Base-by-base conservation (phyloP, 2,113 vertebrate species). In the Cochlearius cochlearius region DNA sequence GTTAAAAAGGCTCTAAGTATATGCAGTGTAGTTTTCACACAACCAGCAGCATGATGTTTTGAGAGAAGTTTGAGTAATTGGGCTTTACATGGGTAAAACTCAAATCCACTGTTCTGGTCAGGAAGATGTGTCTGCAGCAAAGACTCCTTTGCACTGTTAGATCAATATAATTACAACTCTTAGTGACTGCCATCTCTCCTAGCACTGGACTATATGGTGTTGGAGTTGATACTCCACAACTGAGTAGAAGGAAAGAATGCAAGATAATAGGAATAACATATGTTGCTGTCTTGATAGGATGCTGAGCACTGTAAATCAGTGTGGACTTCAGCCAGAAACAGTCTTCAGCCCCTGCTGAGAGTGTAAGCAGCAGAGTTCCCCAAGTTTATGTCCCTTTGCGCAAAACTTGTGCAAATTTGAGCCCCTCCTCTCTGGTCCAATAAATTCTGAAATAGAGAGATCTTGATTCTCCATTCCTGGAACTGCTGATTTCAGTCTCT, bases 261-360 rank as follows among this genome's bases (percentile, higher is more conserved):
- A 92, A 64, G 62, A 73, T 91, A 94, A 95, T 96, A 89, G 79
- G 73, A 95, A 91, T 95, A 97, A 73, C 53, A 94, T 50, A 80
- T 94, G 84, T 92, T 78, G 45, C 80, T 94, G 49, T 87, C 91
- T 95, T 91, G 89, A 86, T 96, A 94, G 89, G 83, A 87, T 95
- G 92, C 86, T 95, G 86, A 95, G 77, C 63, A 63, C 49, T 94
- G 92, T 96, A 95, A 97, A 96, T 96, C 92, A 89, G 50, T 41
- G 58, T 95, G 84, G 62, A 73, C 71, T 88, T 95, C 84, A 92
- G 95, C 92, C 96, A 96, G 91, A 89, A 96, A 66, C 60, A 87
- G 49, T 72, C 69, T 95, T 91, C 80, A 92, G 66, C 50, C 56
- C 86, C 86, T 95, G 91, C 96, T 95, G 95, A 90, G 95, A 78